Evolutionary conservation across 2,113 vertebrate species (phyloP).

Genomic region (Mesitornis unicolor): DNA sequence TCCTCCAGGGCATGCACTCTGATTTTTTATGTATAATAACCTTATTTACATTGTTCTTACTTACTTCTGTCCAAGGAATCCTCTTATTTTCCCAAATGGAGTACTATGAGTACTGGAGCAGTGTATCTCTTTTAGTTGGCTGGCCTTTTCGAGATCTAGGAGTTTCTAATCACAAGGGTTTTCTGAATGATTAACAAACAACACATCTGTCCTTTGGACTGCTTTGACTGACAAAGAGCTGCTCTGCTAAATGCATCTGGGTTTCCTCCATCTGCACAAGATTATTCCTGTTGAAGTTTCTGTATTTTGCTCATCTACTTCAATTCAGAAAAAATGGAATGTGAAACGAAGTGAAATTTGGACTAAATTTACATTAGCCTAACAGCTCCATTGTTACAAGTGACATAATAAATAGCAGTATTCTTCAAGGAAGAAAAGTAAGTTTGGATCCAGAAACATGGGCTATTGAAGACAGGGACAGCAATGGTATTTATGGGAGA

Average conservation of each 20-base stretch:
- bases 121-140: background rate
- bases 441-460: background rate
- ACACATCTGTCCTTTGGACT: conserved; percentile 40
- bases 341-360: conserved; percentile 50
- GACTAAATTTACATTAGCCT: background rate
- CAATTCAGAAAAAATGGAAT: conserved; percentile 14
- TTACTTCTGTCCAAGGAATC: conserved; percentile 24
- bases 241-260: background rate
- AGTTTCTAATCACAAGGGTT: conserved; percentile 31
- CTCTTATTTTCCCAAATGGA: conserved; percentile 32
- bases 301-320: conserved; percentile 38
- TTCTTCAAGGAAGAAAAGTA: background rate
- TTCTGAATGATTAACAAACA: conserved; percentile 31
- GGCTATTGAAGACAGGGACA: background rate
- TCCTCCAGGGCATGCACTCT: background rate
- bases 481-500: background rate
- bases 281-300: conserved; percentile 23
- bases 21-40: conserved; percentile 2
- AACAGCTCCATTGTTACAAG: background rate
- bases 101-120: background rate
- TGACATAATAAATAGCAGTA: background rate
- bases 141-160: conserved; percentile 29
- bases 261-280: conserved; percentile 35
- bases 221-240: conserved; percentile 37
- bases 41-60: conserved; percentile 39